Evolutionary conservation across 1,140 invertebrate species (phyloP), one percentile per base, ranked within the genome.

Genomic region (Drosophila pallidifrons): DNA sequence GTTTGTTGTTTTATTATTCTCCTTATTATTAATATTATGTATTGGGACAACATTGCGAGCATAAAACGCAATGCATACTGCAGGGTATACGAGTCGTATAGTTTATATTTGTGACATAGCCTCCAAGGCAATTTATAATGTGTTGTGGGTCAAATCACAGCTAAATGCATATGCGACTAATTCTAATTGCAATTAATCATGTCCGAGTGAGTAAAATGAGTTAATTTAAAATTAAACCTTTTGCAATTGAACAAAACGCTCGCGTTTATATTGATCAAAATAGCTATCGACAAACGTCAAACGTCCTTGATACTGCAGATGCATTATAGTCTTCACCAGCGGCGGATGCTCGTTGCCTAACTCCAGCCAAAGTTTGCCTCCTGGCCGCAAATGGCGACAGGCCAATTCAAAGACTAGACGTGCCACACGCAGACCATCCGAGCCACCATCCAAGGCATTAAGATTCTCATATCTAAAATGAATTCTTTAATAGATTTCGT

Each of bases 391-490:
- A 46, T 92, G 81, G 11, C 79, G 75, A 13, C 94, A 93, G 7
- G 94, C 93, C 64, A 94, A 93, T 43, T 93, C 92, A 58, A 95
- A 91, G 13, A 96, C 93, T 41, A 93, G 75, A 60, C 94, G 94
- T 38, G 95, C 94, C 5, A 95, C 76, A 54, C 93, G 92, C 41
- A 95, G 81, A 2, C 95, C 95, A 92, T 95, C 95, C 4, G 88
- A 75, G 7, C 95, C 95, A 8, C 95, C 95, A 88, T 95, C 94
- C 38, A 95, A 81, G 3, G 95, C 95, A 72, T 91, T 93, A 11
- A 94, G 78, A 85, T 95, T 95, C 90, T 96, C 95, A 86, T 95
- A 96, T 65, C 95, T 95, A 11, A 11, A 45, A 13, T 43, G 2
- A 3, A 10, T 8, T 3, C 3, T 7, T 15, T 49, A 5, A 43